Evolutionary conservation across 2,113 vertebrate genomes (phyloP).

Genomic region (Paedocypris sp.): DNA sequence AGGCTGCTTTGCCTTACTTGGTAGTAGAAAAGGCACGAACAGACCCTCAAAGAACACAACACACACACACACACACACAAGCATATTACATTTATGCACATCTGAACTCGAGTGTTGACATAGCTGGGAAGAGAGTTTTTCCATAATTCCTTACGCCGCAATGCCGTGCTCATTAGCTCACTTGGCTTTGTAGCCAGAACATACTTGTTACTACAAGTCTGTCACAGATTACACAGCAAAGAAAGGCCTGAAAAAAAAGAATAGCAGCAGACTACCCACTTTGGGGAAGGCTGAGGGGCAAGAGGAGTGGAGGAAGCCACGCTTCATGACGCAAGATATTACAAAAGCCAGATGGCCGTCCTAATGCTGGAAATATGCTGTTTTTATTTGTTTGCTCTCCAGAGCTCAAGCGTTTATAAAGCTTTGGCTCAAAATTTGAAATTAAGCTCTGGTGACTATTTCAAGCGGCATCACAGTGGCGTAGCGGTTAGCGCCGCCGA

Average conservation of each 20-base stretch:
- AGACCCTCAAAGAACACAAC: conserved; percentile 25
- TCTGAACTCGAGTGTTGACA: conserved; percentile 29
- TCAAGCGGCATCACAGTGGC: no score
- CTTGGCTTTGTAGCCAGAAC: conserved; percentile 20
- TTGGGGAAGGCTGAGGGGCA: conserved; percentile 14
- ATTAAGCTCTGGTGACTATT: conserved; percentile 21
- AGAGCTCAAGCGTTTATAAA: conserved; percentile 48
- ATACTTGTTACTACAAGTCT: conserved; percentile 27
- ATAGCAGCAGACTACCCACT: conserved; percentile 24
- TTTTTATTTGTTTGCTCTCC: conserved; percentile 47
- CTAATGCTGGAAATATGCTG: conserved; percentile 40
- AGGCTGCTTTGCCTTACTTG: conserved; percentile 37
- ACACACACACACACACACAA: conserved; percentile 30
- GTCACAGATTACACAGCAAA: conserved; percentile 32
- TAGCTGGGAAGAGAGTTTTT: conserved; percentile 24
- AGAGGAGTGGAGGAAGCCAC: conserved; percentile 8
- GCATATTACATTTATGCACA: conserved; percentile 22
- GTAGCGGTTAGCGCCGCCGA: no score
- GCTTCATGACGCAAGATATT: conserved; percentile 42
- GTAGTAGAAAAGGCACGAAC: conserved; percentile 26
- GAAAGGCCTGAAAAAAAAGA: conserved; percentile 25
- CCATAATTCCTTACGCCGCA: conserved; percentile 26
- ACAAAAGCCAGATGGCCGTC: conserved; percentile 51
- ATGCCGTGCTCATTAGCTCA: conserved; percentile 29
- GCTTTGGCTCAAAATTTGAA: conserved; percentile 28